Evolutionary conservation across 2,113 vertebrate genomes (phyloP).

Genomic region (Lepus americanus): DNA sequence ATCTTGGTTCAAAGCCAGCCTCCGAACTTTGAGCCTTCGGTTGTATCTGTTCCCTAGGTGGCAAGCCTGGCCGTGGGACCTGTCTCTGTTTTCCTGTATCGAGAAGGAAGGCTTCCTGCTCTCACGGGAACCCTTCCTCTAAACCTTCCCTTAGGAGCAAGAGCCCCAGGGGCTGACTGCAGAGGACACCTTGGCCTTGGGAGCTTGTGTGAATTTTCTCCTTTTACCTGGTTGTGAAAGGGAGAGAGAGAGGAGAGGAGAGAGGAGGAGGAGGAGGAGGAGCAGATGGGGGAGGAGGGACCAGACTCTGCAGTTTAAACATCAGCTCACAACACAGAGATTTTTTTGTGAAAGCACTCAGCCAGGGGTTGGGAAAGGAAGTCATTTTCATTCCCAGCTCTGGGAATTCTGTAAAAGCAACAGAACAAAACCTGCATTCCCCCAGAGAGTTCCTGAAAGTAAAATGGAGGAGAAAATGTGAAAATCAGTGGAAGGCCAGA

Average conservation of each 20-base stretch:
- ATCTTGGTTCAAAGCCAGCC: slow-evolving; percentile 18
- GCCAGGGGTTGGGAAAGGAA: slow-evolving; percentile 63
- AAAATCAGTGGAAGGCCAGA: slow-evolving; percentile 27
- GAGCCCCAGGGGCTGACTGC: not conserved
- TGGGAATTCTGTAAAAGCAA: slow-evolving; percentile 45
- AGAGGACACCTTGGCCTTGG: slow-evolving; percentile 6
- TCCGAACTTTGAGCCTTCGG: not conserved
- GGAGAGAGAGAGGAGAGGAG: not conserved
- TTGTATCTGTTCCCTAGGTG: not conserved
- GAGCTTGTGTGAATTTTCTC: not conserved
- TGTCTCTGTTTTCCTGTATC: not conserved
- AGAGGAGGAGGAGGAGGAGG: not conserved
- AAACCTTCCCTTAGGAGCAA: not conserved
- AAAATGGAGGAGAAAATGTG: slow-evolving; percentile 44
- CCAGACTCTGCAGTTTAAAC: slow-evolving; percentile 18
- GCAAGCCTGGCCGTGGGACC: not conserved
- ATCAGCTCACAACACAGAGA: slow-evolving; percentile 5
- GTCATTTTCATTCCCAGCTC: slow-evolving; percentile 50
- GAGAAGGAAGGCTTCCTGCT: not conserved
- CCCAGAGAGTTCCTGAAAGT: slow-evolving; percentile 39
- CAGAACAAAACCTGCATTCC: slow-evolving; percentile 50
- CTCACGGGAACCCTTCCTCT: not conserved
- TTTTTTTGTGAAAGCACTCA: not conserved
- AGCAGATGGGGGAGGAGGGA: not conserved
- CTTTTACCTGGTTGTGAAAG: not conserved